These are phyloP conservation scores for Chironomus riparius DNA, from an alignment of 2,888 invertebrate species.

Conservation along the genomic window DNA sequence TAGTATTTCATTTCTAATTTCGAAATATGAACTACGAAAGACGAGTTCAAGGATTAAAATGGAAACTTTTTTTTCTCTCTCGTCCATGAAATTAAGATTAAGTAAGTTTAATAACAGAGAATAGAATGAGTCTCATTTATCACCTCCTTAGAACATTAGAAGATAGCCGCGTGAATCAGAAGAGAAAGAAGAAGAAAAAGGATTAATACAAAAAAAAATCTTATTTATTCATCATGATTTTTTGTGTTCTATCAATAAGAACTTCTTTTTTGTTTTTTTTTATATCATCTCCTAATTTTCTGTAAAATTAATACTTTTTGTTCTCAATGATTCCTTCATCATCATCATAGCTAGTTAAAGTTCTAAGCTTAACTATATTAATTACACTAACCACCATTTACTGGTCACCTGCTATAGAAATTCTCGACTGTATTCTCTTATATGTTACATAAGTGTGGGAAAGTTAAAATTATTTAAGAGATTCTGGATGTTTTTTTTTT, in stretches of 20 bases:
- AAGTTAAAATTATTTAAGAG: neutral
- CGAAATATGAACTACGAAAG: neutral
- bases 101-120: conserved; percentile 2
- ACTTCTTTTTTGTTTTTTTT: neutral
- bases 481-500: neutral
- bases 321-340: neutral
- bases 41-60: neutral
- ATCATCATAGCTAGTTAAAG: neutral
- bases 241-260: conserved; percentile 3
- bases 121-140: conserved; percentile 6
- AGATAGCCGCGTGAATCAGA: neutral
- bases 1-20: neutral
- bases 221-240: neutral
- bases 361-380: neutral
- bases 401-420: conserved; percentile 1
- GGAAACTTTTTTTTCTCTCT: neutral
- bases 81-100: conserved; percentile 6
- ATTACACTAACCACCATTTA: neutral
- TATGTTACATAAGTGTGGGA: neutral
- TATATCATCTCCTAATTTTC: conserved; percentile 1
- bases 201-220: neutral
- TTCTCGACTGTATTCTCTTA: neutral
- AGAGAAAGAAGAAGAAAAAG: neutral
- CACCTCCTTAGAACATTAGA: neutral
- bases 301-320: conserved; percentile 10